A percentile compares a stretch with the other conserved stretches of the same genome.
phyloP scores from a whole-genome alignment of 2,888 invertebrate species.

The Acleris holmiana region DNA sequence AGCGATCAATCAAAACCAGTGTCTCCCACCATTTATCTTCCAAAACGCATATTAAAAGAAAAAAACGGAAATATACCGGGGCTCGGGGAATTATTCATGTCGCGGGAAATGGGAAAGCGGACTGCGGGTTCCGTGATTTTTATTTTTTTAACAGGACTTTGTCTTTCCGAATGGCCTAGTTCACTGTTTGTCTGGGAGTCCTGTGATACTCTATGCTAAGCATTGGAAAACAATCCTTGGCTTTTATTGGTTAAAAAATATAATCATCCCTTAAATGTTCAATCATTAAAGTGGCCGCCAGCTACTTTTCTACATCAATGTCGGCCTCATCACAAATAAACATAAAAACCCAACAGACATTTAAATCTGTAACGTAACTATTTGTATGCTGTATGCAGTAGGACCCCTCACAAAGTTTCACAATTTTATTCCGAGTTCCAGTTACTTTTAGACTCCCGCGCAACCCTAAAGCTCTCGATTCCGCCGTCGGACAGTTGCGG shows the following conservation, averaged over 20 bases:
- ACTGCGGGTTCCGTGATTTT: conserved; percentile 20
- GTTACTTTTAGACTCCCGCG: conserved; percentile 9
- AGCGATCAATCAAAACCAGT: conserved; percentile 73
- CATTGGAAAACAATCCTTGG: too few relatives aligned
- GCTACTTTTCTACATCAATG: too few relatives aligned
- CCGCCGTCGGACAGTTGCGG: conserved; percentile 43
- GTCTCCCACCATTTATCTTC: conserved; percentile 78
- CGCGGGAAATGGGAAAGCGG: conserved; percentile 13
- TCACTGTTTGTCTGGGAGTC: not conserved
- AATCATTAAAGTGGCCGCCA: too few relatives aligned
- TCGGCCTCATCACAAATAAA: too few relatives aligned
- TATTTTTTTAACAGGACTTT: not conserved
- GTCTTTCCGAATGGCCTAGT: not conserved
- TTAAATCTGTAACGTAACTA: too few relatives aligned
- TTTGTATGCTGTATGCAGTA: too few relatives aligned
- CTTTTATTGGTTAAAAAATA: too few relatives aligned
- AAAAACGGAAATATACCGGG: conserved; percentile 52
- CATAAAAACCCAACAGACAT: too few relatives aligned
- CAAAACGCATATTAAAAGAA: conserved; percentile 72
- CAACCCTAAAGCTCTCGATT: conserved; percentile 43
- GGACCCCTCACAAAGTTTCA: not conserved
- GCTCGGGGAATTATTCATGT: conserved; percentile 65
- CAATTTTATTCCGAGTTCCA: not conserved
- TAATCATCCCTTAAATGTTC: too few relatives aligned
- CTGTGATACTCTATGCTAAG: too few relatives aligned